Conservation (phyloP, 2,797 vertebrate genomes). For the Gadopsis marmoratus region DNA sequence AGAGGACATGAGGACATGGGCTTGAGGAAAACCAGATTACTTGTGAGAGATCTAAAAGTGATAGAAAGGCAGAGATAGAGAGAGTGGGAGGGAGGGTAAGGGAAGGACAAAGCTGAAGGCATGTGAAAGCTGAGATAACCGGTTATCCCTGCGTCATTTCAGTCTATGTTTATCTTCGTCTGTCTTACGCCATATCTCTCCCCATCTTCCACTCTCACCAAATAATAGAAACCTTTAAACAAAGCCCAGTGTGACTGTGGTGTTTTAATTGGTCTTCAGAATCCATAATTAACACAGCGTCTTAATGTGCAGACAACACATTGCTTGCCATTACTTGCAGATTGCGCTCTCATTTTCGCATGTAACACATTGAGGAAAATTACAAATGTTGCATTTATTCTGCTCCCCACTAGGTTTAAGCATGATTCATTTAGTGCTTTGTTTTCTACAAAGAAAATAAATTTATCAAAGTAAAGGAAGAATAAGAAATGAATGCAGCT, state of each 20-base stretch:
- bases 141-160: constrained; percentile 76
- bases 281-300: constrained; percentile 81
- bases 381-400: constrained; percentile 53
- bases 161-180: constrained; percentile 70
- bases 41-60: constrained; percentile 69
- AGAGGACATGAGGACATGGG: constrained; percentile 62
- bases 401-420: constrained; percentile 30
- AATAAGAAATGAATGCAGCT: neutral
- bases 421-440: constrained; percentile 32
- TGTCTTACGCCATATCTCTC: constrained; percentile 68
- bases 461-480: constrained; percentile 34
- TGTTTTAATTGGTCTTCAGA: constrained; percentile 86
- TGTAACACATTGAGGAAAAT: constrained; percentile 50
- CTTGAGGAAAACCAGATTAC: constrained; percentile 70
- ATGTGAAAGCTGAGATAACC: constrained; percentile 78
- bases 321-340: constrained; percentile 66
- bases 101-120: constrained; percentile 81
- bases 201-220: constrained; percentile 72
- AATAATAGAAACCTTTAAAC: constrained; percentile 83
- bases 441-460: constrained; percentile 40
- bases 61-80: constrained; percentile 69
- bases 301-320: constrained; percentile 66
- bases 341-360: constrained; percentile 65
- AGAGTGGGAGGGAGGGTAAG: constrained; percentile 60
- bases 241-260: constrained; percentile 74